phyloP scores from a whole-genome alignment of 2,888 invertebrate species.

The Anthrax anthrax region DNA sequence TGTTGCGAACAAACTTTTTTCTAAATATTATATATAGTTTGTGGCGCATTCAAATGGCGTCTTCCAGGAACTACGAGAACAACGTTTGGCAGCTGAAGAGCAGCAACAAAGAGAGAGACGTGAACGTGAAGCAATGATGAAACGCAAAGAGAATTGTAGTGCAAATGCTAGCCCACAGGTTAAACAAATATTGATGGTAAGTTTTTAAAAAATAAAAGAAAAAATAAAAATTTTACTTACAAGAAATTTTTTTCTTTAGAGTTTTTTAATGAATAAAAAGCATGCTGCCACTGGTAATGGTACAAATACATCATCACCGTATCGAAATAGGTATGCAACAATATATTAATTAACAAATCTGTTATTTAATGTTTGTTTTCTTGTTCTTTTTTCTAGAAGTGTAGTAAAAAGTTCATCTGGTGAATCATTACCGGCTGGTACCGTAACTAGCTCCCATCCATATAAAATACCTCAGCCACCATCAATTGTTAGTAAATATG shows the following conservation, averaged over 20 bases:
- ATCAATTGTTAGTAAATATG: slow-evolving; percentile 35
- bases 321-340: slow-evolving; percentile 54
- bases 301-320: slow-evolving; percentile 52
- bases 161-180: slow-evolving; percentile 94
- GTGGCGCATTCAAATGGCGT: slow-evolving; percentile 37
- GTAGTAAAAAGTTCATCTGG: slow-evolving; percentile 51
- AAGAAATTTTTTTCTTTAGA: slow-evolving; percentile 36
- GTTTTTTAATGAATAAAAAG: slow-evolving; percentile 67
- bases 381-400: slow-evolving; percentile 34
- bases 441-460: slow-evolving; percentile 48
- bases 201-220: too few species aligned
- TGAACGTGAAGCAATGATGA: slow-evolving; percentile 73
- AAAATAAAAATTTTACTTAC: neutral
- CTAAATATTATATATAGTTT: slow-evolving; percentile 30
- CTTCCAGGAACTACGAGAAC: slow-evolving; percentile 72
- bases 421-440: slow-evolving; percentile 46
- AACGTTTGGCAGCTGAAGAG: slow-evolving; percentile 65
- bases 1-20: slow-evolving; percentile 20
- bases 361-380: too few species aligned
- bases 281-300: slow-evolving; percentile 61
- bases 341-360: too few species aligned
- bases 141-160: slow-evolving; percentile 92
- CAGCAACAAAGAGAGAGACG: slow-evolving; percentile 58
- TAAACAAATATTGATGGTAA: slow-evolving; percentile 84
- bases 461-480: slow-evolving; percentile 53